A percentile compares a stretch with the other conserved stretches of the same genome.
Evolutionary conservation across 2,797 vertebrate genomes (phyloP).

Genomic region (Lates japonicus): DNA sequence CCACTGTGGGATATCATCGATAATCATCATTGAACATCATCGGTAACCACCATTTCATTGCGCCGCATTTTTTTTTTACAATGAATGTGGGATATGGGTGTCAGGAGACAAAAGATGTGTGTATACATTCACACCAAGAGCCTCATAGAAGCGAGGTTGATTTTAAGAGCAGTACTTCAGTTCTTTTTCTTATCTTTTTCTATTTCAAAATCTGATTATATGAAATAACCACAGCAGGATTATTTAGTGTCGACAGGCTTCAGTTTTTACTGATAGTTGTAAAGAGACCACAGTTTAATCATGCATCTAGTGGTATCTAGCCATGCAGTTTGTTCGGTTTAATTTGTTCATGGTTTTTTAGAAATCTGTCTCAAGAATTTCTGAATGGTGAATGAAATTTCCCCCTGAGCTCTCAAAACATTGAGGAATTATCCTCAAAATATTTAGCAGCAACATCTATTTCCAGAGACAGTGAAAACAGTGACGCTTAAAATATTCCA

Average conservation of each 20-base stretch:
- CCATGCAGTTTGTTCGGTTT: too few relatives aligned
- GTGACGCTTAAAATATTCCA: not conserved
- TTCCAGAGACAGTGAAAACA: not conserved
- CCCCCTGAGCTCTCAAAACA: not conserved
- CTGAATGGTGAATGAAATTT: not conserved
- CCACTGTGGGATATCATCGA: too few relatives aligned
- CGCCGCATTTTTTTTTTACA: constrained; percentile 51
- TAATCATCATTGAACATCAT: too few relatives aligned
- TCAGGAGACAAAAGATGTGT: too few relatives aligned
- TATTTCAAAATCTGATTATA: too few relatives aligned
- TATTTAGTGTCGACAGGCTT: too few relatives aligned
- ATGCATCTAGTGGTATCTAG: too few relatives aligned
- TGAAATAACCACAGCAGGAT: too few relatives aligned
- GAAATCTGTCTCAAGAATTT: not conserved
- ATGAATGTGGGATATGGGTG: constrained; percentile 39
- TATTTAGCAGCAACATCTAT: not conserved
- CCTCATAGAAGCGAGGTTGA: constrained; percentile 5
- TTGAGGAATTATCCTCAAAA: not conserved
- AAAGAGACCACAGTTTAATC: too few relatives aligned
- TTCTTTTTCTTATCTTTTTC: not conserved
- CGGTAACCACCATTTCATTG: too few relatives aligned
- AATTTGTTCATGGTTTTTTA: too few relatives aligned
- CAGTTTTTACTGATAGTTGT: too few relatives aligned
- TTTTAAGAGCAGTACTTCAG: not conserved
- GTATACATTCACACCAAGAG: constrained; percentile 55